A percentile compares a stretch with the other conserved stretches of the same genome.
phyloP scores from a whole-genome alignment of 2,113 vertebrate species.

The Chunga burmeisteri region DNA sequence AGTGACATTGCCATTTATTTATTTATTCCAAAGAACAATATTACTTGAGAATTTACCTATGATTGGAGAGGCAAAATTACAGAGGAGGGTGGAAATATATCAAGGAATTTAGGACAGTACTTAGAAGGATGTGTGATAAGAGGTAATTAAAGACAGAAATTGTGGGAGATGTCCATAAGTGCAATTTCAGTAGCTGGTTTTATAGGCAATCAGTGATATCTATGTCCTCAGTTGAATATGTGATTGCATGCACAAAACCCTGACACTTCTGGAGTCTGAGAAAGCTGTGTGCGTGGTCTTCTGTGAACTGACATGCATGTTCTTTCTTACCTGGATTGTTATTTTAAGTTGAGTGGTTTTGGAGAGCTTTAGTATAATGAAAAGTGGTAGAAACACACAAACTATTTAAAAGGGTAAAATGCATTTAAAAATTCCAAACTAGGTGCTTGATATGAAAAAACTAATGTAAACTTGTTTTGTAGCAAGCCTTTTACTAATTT shows the following conservation, averaged over 20 bases:
- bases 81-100: not conserved
- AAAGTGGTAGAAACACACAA: not conserved
- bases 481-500: not conserved
- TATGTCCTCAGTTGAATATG: not conserved
- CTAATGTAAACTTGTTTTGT: not conserved
- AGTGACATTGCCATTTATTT: not conserved
- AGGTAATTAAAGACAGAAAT: not conserved
- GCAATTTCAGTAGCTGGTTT: not conserved
- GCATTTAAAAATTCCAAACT: not conserved
- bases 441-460: not conserved
- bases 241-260: not conserved
- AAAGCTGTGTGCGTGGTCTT: not conserved
- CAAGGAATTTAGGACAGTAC: not conserved
- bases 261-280: not conserved
- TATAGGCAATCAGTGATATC: not conserved
- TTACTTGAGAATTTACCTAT: not conserved
- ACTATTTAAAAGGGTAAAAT: not conserved
- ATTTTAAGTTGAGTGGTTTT: not conserved
- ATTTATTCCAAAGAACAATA: not conserved
- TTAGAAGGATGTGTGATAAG: not conserved
- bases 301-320: fast-evolving
- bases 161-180: not conserved
- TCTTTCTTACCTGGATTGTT: not conserved
- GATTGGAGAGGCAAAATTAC: not conserved
- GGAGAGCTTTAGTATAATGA: not conserved